These are phyloP conservation scores for Leptopilina syphax DNA, from an alignment of 2,888 invertebrate genomes.

Conservation along the genomic window DNA sequence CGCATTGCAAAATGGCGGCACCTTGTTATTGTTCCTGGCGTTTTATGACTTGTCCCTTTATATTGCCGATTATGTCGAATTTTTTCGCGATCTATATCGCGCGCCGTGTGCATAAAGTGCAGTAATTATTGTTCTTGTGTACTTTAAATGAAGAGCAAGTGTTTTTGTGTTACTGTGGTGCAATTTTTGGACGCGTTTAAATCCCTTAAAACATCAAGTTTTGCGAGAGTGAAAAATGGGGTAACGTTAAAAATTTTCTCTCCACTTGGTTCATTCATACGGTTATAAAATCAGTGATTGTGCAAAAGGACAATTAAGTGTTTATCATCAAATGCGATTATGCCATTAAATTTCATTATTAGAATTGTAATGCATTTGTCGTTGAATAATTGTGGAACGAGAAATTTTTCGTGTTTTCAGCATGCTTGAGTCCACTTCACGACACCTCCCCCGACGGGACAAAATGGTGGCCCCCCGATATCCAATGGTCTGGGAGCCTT, in stretches of 20 bases:
- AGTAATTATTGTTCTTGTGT: slow-evolving; percentile 67
- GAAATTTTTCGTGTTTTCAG: slow-evolving; percentile 67
- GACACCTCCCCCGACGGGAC: slow-evolving; percentile 77
- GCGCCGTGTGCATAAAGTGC: slow-evolving; percentile 70
- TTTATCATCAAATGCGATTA: slow-evolving; percentile 46
- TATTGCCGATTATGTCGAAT: slow-evolving; percentile 75
- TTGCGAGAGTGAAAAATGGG: slow-evolving; percentile 72
- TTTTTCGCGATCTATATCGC: slow-evolving; percentile 70
- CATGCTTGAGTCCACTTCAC: slow-evolving; percentile 75
- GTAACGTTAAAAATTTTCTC: slow-evolving; percentile 71
- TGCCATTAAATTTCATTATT: slow-evolving; percentile 26
- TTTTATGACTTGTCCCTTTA: slow-evolving; percentile 78
- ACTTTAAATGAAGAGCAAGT: slow-evolving; percentile 67
- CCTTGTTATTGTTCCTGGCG: slow-evolving; percentile 99
- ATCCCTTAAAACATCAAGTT: slow-evolving; percentile 67
- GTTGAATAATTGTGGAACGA: background rate
- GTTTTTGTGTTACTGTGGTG: slow-evolving; percentile 68
- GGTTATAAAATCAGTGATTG: slow-evolving; percentile 61
- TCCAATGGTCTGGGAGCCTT: slow-evolving; percentile 70
- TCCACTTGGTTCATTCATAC: slow-evolving; percentile 67
- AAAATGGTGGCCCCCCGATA: slow-evolving; percentile 77
- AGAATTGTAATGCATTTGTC: background rate
- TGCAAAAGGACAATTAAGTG: slow-evolving; percentile 58
- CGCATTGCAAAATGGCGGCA: slow-evolving; percentile 97
- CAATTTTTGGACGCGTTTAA: slow-evolving; percentile 65